phyloP scores from a whole-genome alignment of 1,140 invertebrate genomes.

The Goniozus legneri region DNA sequence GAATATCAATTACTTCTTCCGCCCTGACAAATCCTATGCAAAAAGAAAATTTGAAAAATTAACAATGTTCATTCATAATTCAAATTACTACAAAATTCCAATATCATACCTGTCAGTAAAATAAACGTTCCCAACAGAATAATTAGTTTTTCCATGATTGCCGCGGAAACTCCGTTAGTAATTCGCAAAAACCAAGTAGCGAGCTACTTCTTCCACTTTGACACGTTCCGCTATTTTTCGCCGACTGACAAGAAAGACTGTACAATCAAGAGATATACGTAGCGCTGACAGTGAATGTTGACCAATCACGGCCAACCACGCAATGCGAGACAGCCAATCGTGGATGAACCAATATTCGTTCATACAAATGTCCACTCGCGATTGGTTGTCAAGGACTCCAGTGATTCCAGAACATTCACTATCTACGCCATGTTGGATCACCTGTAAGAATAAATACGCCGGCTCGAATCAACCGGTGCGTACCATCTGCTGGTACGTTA shows the following conservation, averaged over 20 bases:
- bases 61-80: constrained; percentile 4
- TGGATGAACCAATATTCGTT: neutral
- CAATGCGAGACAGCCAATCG: constrained; percentile 37
- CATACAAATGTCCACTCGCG: constrained; percentile 32
- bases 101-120: constrained; percentile 52
- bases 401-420: constrained; percentile 22
- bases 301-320: constrained; percentile 44
- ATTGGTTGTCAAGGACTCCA: constrained; percentile 26
- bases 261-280: constrained; percentile 18
- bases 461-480: too few species aligned
- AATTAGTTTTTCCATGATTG: constrained; percentile 58
- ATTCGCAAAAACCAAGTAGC: constrained; percentile 19
- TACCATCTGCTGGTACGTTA: too few species aligned
- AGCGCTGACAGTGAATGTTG: neutral
- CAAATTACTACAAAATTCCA: neutral
- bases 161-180: constrained; percentile 13
- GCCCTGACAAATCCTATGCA: constrained; percentile 38
- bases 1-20: constrained; percentile 46
- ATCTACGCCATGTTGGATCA: too few species aligned
- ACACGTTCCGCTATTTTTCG: constrained; percentile 20
- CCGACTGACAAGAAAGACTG: constrained; percentile 25
- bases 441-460: too few species aligned
- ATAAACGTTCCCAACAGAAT: constrained; percentile 51
- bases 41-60: constrained; percentile 11
- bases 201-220: too few species aligned